Conservation (phyloP, 2,888 invertebrate species). For the Chrysolina oricalcia region DNA sequence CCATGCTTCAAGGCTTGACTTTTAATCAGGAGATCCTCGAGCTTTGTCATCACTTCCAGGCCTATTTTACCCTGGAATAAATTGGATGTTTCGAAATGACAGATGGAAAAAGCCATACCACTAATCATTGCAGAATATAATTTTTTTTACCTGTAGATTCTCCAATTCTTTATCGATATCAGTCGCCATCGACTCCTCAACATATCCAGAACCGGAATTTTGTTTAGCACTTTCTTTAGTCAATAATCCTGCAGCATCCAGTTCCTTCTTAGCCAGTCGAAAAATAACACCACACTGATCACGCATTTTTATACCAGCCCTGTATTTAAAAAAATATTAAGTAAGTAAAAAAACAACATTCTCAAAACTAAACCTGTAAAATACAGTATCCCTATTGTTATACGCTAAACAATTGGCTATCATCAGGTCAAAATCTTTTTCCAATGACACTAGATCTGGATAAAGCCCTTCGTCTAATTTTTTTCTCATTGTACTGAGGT, state of each 20-base stretch:
- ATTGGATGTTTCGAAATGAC: background rate
- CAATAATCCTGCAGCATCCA: conserved; percentile 77
- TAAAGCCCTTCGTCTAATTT: conserved; percentile 83
- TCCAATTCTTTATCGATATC: conserved; percentile 76
- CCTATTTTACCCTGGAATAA: conserved; percentile 66
- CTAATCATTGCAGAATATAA: no score
- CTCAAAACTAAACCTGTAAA: conserved; percentile 78
- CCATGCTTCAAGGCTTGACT: conserved; percentile 78
- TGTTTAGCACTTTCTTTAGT: conserved; percentile 66
- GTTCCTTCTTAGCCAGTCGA: conserved; percentile 84
- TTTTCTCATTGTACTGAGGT: conserved; percentile 89
- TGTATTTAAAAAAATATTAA: conserved; percentile 23
- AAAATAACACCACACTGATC: conserved; percentile 90
- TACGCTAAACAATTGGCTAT: conserved; percentile 96
- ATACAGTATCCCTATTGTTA: conserved; percentile 95
- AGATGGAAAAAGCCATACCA: no score
- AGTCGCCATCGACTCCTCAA: conserved; percentile 72
- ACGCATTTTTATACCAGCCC: conserved; percentile 77
- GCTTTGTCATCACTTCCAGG: conserved; percentile 70
- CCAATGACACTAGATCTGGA: conserved; percentile 83
- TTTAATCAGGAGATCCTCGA: conserved; percentile 78
- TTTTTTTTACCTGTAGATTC: conserved; percentile 66
- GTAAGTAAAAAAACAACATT: background rate
- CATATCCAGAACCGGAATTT: conserved; percentile 49
- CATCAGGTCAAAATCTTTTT: conserved; percentile 95